Evolutionary conservation across 2,113 vertebrate genomes (phyloP).

Genomic region (Nothoprocta pentlandii): DNA sequence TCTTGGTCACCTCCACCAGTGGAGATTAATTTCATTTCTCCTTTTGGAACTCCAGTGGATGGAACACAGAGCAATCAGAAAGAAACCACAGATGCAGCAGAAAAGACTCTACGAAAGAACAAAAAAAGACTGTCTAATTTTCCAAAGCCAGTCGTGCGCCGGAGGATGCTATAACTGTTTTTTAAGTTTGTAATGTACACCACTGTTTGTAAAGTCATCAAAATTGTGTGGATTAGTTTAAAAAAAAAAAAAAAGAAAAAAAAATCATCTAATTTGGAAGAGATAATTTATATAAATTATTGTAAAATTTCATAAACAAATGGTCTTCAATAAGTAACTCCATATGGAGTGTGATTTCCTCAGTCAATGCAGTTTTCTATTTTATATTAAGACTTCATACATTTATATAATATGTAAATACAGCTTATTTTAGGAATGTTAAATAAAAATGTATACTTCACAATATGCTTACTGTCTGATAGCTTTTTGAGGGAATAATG

Average conservation of each 20-base stretch:
- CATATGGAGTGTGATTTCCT: conserved; percentile 80
- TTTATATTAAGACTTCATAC: conserved; percentile 86
- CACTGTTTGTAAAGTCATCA: conserved; percentile 81
- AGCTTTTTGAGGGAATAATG: conserved; percentile 77
- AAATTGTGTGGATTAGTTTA: conserved; percentile 72
- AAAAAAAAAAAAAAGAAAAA: conserved; percentile 3
- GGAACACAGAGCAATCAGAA: conserved; percentile 65
- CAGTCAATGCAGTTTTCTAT: conserved; percentile 83
- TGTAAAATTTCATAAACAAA: conserved; percentile 86
- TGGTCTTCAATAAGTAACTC: conserved; percentile 81
- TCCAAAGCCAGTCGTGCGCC: conserved; percentile 89
- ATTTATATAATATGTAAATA: conserved; percentile 91
- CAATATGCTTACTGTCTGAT: conserved; percentile 75
- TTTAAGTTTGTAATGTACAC: conserved; percentile 79
- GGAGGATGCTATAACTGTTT: conserved; percentile 89
- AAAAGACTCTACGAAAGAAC: conserved; percentile 78
- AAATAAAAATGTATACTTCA: conserved; percentile 91
- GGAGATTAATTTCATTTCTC: conserved; percentile 88
- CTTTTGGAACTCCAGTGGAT: conserved; percentile 83
- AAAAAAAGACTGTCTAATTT: conserved; percentile 85
- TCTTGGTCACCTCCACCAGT: conserved; percentile 80
- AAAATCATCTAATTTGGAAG: conserved; percentile 81
- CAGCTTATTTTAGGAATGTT: conserved; percentile 90
- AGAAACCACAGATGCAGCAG: conserved; percentile 55
- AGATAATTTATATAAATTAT: conserved; percentile 90